Conservation (phyloP, 2,113 vertebrate species). For the Nothoprocta pentlandii region DNA sequence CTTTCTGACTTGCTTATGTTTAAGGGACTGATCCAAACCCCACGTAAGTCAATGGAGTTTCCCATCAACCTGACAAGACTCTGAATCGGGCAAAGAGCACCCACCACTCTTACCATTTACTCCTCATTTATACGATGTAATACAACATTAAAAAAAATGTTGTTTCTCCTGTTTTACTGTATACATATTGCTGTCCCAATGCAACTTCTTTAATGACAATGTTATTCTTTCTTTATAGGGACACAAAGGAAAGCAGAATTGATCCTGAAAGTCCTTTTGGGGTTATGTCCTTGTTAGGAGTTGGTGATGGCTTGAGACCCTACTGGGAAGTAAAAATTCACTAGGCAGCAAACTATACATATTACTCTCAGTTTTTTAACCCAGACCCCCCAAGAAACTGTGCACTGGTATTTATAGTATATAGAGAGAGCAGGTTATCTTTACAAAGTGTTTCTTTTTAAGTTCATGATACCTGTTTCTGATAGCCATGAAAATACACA, state of each 20-base stretch:
- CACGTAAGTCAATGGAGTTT: neutral
- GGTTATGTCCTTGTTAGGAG: neutral
- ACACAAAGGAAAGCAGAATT: neutral
- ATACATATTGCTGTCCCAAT: accelerated
- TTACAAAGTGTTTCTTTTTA: slow-evolving; percentile 37
- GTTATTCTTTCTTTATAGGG: neutral
- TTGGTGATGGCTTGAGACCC: neutral
- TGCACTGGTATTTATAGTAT: slow-evolving; percentile 40
- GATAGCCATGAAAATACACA: slow-evolving; percentile 2
- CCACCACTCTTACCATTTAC: neutral
- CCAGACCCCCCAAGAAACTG: slow-evolving; percentile 3
- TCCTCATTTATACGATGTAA: neutral
- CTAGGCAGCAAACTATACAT: slow-evolving; percentile 30
- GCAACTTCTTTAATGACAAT: neutral
- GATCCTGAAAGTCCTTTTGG: neutral
- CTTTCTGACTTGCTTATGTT: neutral
- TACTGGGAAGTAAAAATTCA: slow-evolving; percentile 27
- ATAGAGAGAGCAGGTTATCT: slow-evolving; percentile 1
- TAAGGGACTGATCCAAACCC: neutral
- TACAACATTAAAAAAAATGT: neutral
- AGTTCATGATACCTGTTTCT: neutral
- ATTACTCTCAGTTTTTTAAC: slow-evolving; percentile 13
- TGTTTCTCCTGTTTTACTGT: neutral
- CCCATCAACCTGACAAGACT: neutral
- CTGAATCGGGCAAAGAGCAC: neutral